Evolutionary conservation across 1,140 invertebrate genomes (phyloP).

Genomic region (Hyles euphorbiae): DNA sequence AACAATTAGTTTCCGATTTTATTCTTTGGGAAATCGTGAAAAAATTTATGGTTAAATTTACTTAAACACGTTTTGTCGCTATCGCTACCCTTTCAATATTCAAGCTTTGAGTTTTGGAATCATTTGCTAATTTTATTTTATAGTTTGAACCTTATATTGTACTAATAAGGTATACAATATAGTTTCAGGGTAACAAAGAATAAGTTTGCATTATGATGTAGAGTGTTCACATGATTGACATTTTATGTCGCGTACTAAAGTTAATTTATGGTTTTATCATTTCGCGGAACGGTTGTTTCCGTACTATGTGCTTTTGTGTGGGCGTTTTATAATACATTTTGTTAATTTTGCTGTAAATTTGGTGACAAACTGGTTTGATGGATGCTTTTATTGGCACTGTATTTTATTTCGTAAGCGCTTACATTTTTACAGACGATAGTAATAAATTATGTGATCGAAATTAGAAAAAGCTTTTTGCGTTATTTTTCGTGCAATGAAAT

Average conservation of each 20-base stretch:
- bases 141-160: conserved; percentile 17
- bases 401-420: no score
- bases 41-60: conserved; percentile 48
- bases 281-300: conserved; percentile 52
- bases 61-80: conserved; percentile 40
- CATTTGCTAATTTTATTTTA: background rate
- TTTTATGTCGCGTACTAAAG: conserved; percentile 46
- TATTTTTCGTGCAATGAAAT: no score
- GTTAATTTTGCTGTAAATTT: conserved; percentile 25
- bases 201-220: conserved; percentile 13
- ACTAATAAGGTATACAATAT: conserved; percentile 9
- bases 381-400: no score
- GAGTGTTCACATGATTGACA: conserved; percentile 50
- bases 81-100: conserved; percentile 37
- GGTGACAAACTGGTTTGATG: conserved; percentile 16
- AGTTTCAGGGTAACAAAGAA: conserved; percentile 7
- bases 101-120: conserved; percentile 4
- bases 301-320: conserved; percentile 24
- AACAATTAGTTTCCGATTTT: conserved; percentile 42
- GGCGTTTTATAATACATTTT: conserved; percentile 25
- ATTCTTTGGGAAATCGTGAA: conserved; percentile 23
- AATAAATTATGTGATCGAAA: no score
- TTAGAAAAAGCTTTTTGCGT: no score
- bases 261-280: conserved; percentile 54
- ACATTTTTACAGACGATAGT: no score